Percentiles rank a stretch among this genome's conserved stretches.
phyloP scores from a whole-genome alignment of 2,888 invertebrate genomes.

The Drosophila merina region DNA sequence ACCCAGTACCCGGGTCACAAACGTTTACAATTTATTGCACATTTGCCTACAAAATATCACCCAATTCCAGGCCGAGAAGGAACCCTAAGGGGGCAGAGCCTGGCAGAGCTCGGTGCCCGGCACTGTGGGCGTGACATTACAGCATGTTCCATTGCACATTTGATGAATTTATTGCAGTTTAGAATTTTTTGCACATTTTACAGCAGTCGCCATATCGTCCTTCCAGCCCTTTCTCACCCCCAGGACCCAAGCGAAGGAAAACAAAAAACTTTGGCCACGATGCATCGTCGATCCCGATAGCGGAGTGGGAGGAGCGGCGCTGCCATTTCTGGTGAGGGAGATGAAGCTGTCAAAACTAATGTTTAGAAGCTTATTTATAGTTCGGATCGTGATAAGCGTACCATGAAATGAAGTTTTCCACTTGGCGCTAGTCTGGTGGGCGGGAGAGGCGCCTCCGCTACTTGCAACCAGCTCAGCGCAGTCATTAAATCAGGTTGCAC shows the following conservation, averaged over 20 bases:
- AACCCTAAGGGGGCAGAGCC: slow-evolving; percentile 61
- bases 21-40: slow-evolving; percentile 81
- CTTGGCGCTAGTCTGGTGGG: background rate
- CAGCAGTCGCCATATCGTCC: slow-evolving; percentile 69
- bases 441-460: background rate
- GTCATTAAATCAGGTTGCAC: slow-evolving; percentile 64
- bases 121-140: slow-evolving; percentile 80
- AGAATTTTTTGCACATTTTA: slow-evolving; percentile 79
- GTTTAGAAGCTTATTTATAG: slow-evolving; percentile 79
- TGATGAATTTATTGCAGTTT: slow-evolving; percentile 83
- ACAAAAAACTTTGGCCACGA: slow-evolving; percentile 25
- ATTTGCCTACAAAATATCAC: slow-evolving; percentile 79
- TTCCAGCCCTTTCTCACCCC: slow-evolving; percentile 3
- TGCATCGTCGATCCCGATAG: slow-evolving; percentile 15
- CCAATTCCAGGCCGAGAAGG: slow-evolving; percentile 62
- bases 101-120: slow-evolving; percentile 16
- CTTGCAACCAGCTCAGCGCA: slow-evolving; percentile 3
- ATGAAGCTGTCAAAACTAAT: slow-evolving; percentile 77
- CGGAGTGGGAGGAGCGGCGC: background rate
- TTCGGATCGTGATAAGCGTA: slow-evolving; percentile 63
- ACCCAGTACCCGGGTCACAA: slow-evolving; percentile 42
- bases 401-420: slow-evolving; percentile 61
- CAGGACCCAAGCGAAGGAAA: slow-evolving; percentile 15
- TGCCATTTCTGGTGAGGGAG: slow-evolving; percentile 38
- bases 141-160: slow-evolving; percentile 82